Evolutionary conservation across 2,113 vertebrate genomes (phyloP).

Genomic region (Corvus moneduloides): DNA sequence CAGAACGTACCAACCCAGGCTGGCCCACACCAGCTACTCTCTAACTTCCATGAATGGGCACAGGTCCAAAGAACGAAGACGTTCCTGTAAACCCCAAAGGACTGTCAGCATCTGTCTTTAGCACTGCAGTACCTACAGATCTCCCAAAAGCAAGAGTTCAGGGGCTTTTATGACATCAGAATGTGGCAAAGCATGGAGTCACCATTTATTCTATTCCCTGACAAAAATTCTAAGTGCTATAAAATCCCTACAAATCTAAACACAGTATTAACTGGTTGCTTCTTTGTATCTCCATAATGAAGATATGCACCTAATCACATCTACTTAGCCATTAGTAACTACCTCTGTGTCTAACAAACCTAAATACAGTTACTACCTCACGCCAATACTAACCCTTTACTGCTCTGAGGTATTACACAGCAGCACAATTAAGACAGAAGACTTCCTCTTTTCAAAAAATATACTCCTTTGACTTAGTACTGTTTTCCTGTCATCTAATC

Average conservation of each 20-base stretch:
- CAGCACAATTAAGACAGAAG: not conserved
- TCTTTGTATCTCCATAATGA: not conserved
- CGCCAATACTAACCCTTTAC: not conserved
- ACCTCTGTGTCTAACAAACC: not conserved
- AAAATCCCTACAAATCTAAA: not conserved
- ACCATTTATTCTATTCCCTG: not conserved
- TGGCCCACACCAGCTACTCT: fast-evolving
- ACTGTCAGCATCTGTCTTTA: fast-evolving
- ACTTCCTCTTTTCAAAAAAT: not conserved
- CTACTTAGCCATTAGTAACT: not conserved
- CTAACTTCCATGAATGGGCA: fast-evolving
- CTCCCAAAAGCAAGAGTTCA: not conserved
- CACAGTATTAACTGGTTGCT: not conserved
- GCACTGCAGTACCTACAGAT: not conserved
- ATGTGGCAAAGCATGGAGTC: not conserved
- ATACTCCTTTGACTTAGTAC: not conserved
- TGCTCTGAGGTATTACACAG: constrained; percentile 10
- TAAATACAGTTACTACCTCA: not conserved
- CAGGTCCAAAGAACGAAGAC: not conserved
- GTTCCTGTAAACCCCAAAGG: no score
- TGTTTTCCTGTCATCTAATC: not conserved
- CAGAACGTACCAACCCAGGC: not conserved
- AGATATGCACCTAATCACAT: not conserved
- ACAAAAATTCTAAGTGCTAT: not conserved
- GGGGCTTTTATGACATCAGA: not conserved